Evolutionary conservation across 2,113 vertebrate species (phyloP), one percentile per base, ranked within the genome.

Genomic region (Pteruthius melanotis): DNA sequence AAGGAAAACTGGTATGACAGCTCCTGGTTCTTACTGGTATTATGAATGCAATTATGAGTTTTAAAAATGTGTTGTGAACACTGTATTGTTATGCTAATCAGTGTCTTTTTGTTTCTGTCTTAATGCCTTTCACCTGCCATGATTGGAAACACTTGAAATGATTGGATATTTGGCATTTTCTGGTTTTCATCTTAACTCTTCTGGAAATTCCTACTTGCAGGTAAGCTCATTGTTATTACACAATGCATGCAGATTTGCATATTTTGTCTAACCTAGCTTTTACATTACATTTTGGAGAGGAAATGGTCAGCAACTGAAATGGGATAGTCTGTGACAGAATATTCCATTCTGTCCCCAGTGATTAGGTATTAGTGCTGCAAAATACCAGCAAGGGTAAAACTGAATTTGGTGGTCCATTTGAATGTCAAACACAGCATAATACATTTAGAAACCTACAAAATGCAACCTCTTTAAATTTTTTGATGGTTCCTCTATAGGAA

Each of bases 191-290:
- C 78, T 39, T 56, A 54, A 53, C 83, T 89, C 49, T 70, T 68
- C 45, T 93, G 96, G 60, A 71, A 93, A 92, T 82, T 71, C 77
- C 88, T 83, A 53, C 64, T 78, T 59, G 26, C 93, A 98, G 97
- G 97, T 98, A 98, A 97, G 96, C 17, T 59, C 23, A 18, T 60
- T 89, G 31, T 59, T 94, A n/a, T 44, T 35, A 19, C 10, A 49
- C 15, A 15, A 49, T 79, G 37, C 28, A 39, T 4, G 1, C 59
- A 24, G 28, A 50, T 53, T 39, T 42, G 8, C 42, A 13, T 47
- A 27, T 83, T 82, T 45, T 53, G 11, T 64, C 37, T 84, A 31
- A 45, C 35, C 12, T 50, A 26, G 19, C 8, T 57, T 93, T 79
- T 83, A 22, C 11, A 3, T 65, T 45, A 35, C 16, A 18, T 79